phyloP scores from a whole-genome alignment of 2,888 invertebrate genomes.

The Brachyopa scutellaris region DNA sequence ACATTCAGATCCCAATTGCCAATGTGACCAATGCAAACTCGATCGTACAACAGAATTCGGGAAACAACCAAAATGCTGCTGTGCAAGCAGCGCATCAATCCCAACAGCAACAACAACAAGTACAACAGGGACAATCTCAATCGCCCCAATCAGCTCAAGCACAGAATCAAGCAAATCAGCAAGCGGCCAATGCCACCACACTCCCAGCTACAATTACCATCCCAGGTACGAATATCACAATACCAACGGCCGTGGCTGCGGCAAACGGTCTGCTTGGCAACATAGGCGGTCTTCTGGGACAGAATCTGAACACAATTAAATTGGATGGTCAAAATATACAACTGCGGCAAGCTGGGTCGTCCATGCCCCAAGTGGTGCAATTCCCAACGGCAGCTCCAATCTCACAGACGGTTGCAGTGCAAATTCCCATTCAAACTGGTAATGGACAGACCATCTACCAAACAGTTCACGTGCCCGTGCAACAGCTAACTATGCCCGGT shows the following conservation, averaged over 20 bases:
- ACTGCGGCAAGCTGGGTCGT: slow-evolving; percentile 83
- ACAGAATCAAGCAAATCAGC: slow-evolving; percentile 73
- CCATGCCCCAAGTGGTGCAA: slow-evolving; percentile 80
- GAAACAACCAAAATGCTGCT: slow-evolving; percentile 75
- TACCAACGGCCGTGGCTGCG: slow-evolving; percentile 80
- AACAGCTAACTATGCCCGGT: slow-evolving; percentile 86
- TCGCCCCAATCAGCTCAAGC: slow-evolving; percentile 72
- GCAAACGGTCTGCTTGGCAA: slow-evolving; percentile 80
- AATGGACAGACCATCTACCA: slow-evolving; percentile 97
- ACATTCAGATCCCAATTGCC: slow-evolving; percentile 83
- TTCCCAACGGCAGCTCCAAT: slow-evolving; percentile 79
- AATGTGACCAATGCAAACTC: slow-evolving; percentile 74
- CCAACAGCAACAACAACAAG: slow-evolving; percentile 73
- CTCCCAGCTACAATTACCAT: slow-evolving; percentile 80
- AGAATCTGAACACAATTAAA: slow-evolving; percentile 75
- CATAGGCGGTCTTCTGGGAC: slow-evolving; percentile 76
- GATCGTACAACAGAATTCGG: slow-evolving; percentile 74
- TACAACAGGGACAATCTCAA: slow-evolving; percentile 71
- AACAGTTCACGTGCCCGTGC: slow-evolving; percentile 96
- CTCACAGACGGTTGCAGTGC: slow-evolving; percentile 91
- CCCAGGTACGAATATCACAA: slow-evolving; percentile 81
- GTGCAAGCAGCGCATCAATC: slow-evolving; percentile 77
- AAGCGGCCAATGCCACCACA: slow-evolving; percentile 73
- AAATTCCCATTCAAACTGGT: slow-evolving; percentile 83
- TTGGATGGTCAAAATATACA: slow-evolving; percentile 86